phyloP scores from a whole-genome alignment of 2,797 vertebrate genomes.

The Betta splendens region DNA sequence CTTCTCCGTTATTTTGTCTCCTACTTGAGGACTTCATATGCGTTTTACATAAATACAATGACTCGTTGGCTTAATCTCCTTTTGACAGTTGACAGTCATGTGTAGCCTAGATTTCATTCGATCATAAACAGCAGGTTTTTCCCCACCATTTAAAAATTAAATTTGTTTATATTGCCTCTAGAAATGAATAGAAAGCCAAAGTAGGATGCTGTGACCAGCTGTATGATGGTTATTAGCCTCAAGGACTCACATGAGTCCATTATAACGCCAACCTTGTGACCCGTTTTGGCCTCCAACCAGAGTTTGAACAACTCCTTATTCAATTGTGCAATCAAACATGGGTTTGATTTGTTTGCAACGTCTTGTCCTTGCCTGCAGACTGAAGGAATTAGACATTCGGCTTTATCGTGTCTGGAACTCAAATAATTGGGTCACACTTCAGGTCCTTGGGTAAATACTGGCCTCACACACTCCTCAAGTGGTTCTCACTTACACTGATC shows the following conservation, averaged over 20 bases:
- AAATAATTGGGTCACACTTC: constrained; percentile 42
- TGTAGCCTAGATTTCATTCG: constrained; percentile 38
- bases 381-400: constrained; percentile 29
- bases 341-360: background rate
- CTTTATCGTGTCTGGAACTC: constrained; percentile 37
- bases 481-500: constrained; percentile 12
- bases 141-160: too few species aligned
- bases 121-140: too few species aligned
- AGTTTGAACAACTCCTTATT: constrained; percentile 1
- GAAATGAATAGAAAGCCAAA: background rate
- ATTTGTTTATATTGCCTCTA: too few species aligned
- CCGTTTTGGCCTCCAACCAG: constrained; percentile 2
- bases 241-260: constrained; percentile 1
- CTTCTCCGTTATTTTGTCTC: too few species aligned
- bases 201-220: background rate
- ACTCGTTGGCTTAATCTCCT: constrained; percentile 28
- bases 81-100: constrained; percentile 28
- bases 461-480: constrained; percentile 17
- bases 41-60: constrained; percentile 25
- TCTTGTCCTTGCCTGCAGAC: background rate
- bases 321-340: background rate
- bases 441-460: constrained; percentile 26
- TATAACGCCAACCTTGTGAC: constrained; percentile 23
- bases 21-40: background rate
- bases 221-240: constrained; percentile 9